Base-by-base conservation (phyloP, 2,113 vertebrate genomes). In the Paradoxurus hermaphroditus region DNA sequence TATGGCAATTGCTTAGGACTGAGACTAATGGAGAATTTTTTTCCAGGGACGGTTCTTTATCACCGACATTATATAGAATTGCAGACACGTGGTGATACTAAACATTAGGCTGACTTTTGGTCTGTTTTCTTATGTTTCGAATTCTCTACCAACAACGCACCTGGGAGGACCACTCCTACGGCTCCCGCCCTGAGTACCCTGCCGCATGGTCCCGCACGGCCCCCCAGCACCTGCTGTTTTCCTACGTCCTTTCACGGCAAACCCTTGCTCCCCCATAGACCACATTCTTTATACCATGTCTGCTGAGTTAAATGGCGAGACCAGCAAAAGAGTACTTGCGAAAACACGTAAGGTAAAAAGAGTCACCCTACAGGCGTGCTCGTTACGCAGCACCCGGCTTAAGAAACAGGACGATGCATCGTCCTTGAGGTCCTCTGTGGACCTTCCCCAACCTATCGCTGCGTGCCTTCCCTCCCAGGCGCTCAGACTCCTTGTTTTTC, bases 131-230 rank as follows among this genome's bases (percentile, higher is more conserved):
- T 19, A 31, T 59, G 86, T 41, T 51, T 95, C 46, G 41, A 56
- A 53, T 72, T 95, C 56, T 62, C 78, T 63, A 18, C 29, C 12
- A n/a, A 67, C 56, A 29, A 5, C 7, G 27, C 29, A 14, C 36
- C 75, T 63, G 31, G 34, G 84, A 3, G 23, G 41, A 7, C 7
- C 31, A 9, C 31, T 11, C 11, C 62, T 19, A 3, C 16, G 10
- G 2, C 12, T 16, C 46, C 59, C 6, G 4, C 1, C 15, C 29
- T 5, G 12, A 53, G 34, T 4, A 9, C 29, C 2, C 7, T 0
- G 0, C 25, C 27, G 4, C 27, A 62, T 3, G 23, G 25, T 23
- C 81, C n/a, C 36, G 1, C 4, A 0, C 0, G 2, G 36, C 56
- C n/a, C 14, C 46, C 59, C 7, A 4, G 29, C 49, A 21, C 14